A percentile compares a stretch with the other conserved stretches of the same genome.
Evolutionary conservation across 2,113 vertebrate species (phyloP).

Genomic region (Hyperopisus bebe): DNA sequence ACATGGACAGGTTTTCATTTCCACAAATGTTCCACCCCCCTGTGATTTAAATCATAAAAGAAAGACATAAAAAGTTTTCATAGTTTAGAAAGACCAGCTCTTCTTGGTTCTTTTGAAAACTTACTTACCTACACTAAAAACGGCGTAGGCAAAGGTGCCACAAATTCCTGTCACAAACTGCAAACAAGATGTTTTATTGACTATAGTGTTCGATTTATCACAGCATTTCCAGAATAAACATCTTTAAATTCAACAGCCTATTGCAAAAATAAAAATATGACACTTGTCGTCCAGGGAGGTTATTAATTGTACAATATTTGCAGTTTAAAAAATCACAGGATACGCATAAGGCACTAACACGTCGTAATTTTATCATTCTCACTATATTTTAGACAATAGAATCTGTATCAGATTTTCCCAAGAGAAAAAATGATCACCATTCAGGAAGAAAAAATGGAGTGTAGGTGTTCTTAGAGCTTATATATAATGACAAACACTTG

Average conservation of each 20-base stretch:
- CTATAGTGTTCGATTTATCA: background rate
- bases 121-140: background rate
- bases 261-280: background rate
- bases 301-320: background rate
- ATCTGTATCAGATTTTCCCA: background rate
- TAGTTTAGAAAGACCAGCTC: background rate
- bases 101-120: background rate
- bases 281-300: background rate
- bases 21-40: background rate
- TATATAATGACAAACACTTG: background rate
- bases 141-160: background rate
- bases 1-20: background rate
- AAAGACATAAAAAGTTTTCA: background rate
- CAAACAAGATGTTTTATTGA: background rate
- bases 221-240: background rate
- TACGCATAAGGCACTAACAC: background rate
- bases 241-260: background rate
- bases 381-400: background rate
- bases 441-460: background rate
- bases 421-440: background rate
- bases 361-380: background rate
- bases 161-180: background rate
- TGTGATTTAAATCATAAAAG: background rate
- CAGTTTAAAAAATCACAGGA: background rate
- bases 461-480: background rate